A percentile compares a stretch with the other conserved stretches of the same genome.
Evolutionary conservation across 2,888 invertebrate genomes (phyloP).

Genomic region (Hirtodrosophila confusa): DNA sequence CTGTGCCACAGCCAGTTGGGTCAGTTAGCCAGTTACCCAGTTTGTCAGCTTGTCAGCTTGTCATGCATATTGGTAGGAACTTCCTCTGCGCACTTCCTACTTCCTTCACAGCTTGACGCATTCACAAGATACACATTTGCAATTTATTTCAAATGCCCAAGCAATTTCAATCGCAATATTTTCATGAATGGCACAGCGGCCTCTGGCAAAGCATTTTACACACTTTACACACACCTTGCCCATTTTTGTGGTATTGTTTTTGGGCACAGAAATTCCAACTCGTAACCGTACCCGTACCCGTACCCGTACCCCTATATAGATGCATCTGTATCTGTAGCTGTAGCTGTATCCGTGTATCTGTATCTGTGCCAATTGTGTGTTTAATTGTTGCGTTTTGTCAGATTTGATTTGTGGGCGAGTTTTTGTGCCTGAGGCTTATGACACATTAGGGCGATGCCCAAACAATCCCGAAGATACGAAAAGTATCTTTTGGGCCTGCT

Average conservation of each 20-base stretch:
- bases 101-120: constrained; percentile 67
- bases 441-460: constrained; percentile 24
- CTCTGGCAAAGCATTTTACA: constrained; percentile 13
- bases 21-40: constrained; percentile 15
- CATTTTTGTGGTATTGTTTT: constrained; percentile 55
- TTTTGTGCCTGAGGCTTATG: constrained; percentile 21
- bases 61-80: constrained; percentile 35
- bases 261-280: background rate
- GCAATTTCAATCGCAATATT: constrained; percentile 68
- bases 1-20: constrained; percentile 50
- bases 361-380: constrained; percentile 14
- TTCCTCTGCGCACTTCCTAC: constrained; percentile 66
- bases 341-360: background rate
- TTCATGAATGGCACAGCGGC: constrained; percentile 68
- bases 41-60: constrained; percentile 12
- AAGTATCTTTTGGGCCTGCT: background rate
- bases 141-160: constrained; percentile 76
- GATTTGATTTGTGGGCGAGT: constrained; percentile 31
- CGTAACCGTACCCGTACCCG: background rate
- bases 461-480: too few species aligned
- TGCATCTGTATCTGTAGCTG: background rate
- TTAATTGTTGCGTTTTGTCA: constrained; percentile 40
- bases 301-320: background rate
- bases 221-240: constrained; percentile 39
- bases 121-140: constrained; percentile 69